These are phyloP conservation scores for Cavia aperea DNA, from an alignment of 2,113 vertebrate genomes.

Conservation along the genomic window DNA sequence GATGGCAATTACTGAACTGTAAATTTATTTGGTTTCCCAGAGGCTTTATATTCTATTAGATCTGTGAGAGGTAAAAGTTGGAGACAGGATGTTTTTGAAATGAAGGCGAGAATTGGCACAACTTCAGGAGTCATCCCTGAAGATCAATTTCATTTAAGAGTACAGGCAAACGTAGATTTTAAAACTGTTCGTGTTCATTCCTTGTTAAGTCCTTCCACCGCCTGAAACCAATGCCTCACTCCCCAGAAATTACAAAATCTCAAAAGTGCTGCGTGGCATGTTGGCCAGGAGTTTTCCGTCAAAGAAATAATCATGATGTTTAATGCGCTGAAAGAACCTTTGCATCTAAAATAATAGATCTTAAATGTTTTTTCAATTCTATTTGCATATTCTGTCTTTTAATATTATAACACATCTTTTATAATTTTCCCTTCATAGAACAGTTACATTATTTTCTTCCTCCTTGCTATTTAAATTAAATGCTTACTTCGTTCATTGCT, in stretches of 20 bases:
- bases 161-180: not conserved
- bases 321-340: not conserved
- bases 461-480: not conserved
- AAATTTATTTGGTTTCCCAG: not conserved
- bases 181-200: not conserved
- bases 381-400: not conserved
- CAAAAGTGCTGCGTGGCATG: accelerated
- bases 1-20: not conserved
- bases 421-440: not conserved
- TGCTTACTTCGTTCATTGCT: not conserved
- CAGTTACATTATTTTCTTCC: not conserved
- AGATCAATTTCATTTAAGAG: not conserved
- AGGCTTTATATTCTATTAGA: not conserved
- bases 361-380: not conserved
- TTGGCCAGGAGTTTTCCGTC: not conserved
- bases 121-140: not conserved
- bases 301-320: not conserved
- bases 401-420: not conserved
- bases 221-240: not conserved
- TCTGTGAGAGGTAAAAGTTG: not conserved
- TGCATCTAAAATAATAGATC: not conserved
- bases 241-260: not conserved
- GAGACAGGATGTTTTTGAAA: not conserved
- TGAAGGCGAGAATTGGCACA: not conserved
- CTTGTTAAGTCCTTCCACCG: not conserved